A percentile compares a stretch with the other conserved stretches of the same genome.
Evolutionary conservation across 2,113 vertebrate genomes (phyloP).

Genomic region (Ciconia stormi): DNA sequence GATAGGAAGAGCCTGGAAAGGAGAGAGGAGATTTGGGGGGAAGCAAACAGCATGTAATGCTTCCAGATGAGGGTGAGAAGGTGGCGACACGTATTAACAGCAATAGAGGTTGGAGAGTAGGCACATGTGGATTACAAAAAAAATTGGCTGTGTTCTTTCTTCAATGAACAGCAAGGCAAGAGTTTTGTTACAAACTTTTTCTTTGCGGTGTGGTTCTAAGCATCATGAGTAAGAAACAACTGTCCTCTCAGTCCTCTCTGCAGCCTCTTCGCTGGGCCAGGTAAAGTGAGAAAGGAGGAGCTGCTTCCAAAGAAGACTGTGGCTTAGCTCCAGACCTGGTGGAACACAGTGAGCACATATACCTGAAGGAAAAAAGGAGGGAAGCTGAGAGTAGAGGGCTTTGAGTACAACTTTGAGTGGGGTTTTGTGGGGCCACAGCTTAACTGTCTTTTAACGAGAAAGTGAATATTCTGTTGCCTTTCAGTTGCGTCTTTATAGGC

Average conservation of each 20-base stretch:
- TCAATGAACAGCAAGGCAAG: neutral
- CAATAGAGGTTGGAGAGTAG: neutral
- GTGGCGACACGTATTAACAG: neutral
- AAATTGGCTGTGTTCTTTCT: neutral
- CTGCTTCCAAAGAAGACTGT: neutral
- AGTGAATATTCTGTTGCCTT: neutral
- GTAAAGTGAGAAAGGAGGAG: neutral
- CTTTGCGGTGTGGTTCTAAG: neutral
- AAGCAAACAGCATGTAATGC: neutral
- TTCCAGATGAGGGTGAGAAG: neutral
- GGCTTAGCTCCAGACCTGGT: neutral
- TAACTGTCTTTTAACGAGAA: neutral
- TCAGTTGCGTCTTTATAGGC: neutral
- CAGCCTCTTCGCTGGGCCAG: neutral
- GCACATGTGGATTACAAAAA: neutral
- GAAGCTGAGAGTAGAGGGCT: neutral
- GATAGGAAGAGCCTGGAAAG: neutral
- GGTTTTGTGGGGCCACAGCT: neutral
- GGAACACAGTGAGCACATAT: fast-evolving
- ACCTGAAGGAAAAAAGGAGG: neutral
- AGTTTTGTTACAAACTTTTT: neutral
- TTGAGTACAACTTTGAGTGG: neutral
- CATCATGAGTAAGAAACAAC: neutral
- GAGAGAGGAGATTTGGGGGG: neutral
- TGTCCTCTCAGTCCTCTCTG: neutral